Base-by-base conservation (phyloP, 1,140 invertebrate species). In the Thaumetopoea pityocampa region DNA sequence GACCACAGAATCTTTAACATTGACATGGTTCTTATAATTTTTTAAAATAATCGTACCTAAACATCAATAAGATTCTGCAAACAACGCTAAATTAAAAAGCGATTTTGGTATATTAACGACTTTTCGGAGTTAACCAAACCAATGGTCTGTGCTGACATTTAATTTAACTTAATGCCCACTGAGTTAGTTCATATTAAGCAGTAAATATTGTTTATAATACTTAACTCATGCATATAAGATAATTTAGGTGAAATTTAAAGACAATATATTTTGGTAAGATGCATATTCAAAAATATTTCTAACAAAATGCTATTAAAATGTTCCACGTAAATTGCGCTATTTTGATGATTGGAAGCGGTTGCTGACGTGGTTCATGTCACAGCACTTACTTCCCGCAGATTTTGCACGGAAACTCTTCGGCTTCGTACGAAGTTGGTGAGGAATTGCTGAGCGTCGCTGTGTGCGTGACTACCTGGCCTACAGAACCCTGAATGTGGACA, bases 371-470 rank as follows among this genome's bases (percentile, higher is more conserved):
- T 50, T 42, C 53, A 68, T 18, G 51, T 77, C 76, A 86, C 85
- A 88, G 79, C 86, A 95, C 95, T 94, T 94, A 97, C 96, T 97
- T 97, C 90, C 95, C 95, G 92, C 96, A 98, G 80, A 98, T 92
- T 90, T 96, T 96, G 91, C 96, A 98, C 66, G 96, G 96, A 86
- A 94, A 91, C 74, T 91, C 89, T 67, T 88, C 89, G 23, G 64
- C 71, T 26, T 85, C 84, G 51, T 65, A 74, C 4, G 79, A 55
- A n/a, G 69, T 56, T n/a, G 83, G 67, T 11, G 82, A 76, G 9
- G 73, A 51, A n/a, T 64, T 30, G 42, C 63, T 50, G 28, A 64
- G 54, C 29, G 66, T 35, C 34, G 59, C 33, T 45, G 33, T 36
- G 35, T 43, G 60, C 47, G 63, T 41, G 36, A 57, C 35, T 41